Base-by-base conservation (phyloP, 1,140 invertebrate genomes). In the Coelopa frigida region DNA sequence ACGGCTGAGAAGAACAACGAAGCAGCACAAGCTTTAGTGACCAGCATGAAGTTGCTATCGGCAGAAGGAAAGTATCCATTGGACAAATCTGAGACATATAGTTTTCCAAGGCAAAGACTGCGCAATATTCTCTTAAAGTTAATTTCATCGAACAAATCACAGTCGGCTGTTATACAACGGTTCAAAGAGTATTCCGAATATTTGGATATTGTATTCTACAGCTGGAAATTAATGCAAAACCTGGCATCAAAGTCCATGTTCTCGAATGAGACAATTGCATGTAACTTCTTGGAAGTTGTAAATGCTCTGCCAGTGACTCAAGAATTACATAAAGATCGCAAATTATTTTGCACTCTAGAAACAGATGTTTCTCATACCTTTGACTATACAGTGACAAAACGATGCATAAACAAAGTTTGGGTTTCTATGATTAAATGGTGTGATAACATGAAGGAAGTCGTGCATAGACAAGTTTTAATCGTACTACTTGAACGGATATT, bases 401-500 rank as follows among this genome's bases (percentile, higher is more conserved):
- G 72, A 26, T 68, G 70, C 54, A 57, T 86, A 10, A 85, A 85
- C 56, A 78, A 78, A 56, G 75, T 80, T 29, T 81, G 89, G 89
- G 75, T 72, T 53, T 76, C 75, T 58, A 73, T 84, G 10, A 84
- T 88, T 70, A 72, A 81, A 42, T 84, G 81, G 75, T 49, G 52
- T 26, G 52, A 44, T 14, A 76, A 78, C 47, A 59, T 83, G 15
- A 75, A 79, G 21, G 77, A 83, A 29, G 71, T 76, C 2, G 72
- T 87, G 6, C 87, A 92, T 54, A 82, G 85, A 52, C 83, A 85
- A 48, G 75, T 91, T 7, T 70, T 96, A 7, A 72, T 90, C 46
- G 78, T 91, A 37, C 70, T 96, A 12, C 76, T 93, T 31, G 89
- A 94, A 59, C 78, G 83, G 49, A 75, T 94, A 10, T 78, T 96